A percentile compares a stretch with the other conserved stretches of the same genome.
Conservation (phyloP, 2,888 invertebrate species). For the Agrenia bidenticulata region DNA sequence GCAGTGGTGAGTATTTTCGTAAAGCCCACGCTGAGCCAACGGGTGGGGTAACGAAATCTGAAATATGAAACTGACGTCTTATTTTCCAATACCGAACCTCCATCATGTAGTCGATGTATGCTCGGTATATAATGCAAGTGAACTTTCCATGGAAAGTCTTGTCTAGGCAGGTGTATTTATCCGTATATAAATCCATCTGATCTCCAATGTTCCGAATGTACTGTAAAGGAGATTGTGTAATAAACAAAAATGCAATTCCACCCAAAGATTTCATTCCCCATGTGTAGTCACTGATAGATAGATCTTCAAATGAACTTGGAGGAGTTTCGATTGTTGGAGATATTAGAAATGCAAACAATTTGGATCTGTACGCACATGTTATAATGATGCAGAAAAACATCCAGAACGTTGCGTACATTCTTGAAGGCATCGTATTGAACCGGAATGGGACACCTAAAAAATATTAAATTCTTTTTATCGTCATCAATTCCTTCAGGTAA, state of each 20-base stretch:
- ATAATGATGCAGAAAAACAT: slow-evolving; percentile 45
- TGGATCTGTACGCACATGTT: slow-evolving; percentile 46
- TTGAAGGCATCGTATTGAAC: slow-evolving; percentile 32
- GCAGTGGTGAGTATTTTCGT: slow-evolving; percentile 47
- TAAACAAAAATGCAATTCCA: slow-evolving; percentile 46
- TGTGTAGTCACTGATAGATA: slow-evolving; percentile 39
- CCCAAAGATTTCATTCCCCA: slow-evolving; percentile 50
- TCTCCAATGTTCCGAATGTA: slow-evolving; percentile 46
- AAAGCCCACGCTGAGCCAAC: slow-evolving; percentile 50
- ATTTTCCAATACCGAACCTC: slow-evolving; percentile 50
- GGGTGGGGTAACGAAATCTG: slow-evolving; percentile 50
- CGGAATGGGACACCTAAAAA: slow-evolving; percentile 38
- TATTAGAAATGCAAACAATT: slow-evolving; percentile 50
- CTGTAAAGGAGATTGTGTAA: slow-evolving; percentile 47
- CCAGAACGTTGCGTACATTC: slow-evolving; percentile 47
- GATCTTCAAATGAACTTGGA: slow-evolving; percentile 44
- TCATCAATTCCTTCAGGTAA: neutral
- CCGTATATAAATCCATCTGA: slow-evolving; percentile 45
- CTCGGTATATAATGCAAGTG: slow-evolving; percentile 50
- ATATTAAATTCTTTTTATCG: too few relatives aligned
- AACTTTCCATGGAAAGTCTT: slow-evolving; percentile 44
- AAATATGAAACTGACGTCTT: slow-evolving; percentile 41
- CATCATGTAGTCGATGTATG: slow-evolving; percentile 49
- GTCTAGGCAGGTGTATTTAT: slow-evolving; percentile 49
- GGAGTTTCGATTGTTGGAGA: slow-evolving; percentile 46